Evolutionary conservation across 2,888 invertebrate species (phyloP).

Genomic region (Rhabditoides inermis): DNA sequence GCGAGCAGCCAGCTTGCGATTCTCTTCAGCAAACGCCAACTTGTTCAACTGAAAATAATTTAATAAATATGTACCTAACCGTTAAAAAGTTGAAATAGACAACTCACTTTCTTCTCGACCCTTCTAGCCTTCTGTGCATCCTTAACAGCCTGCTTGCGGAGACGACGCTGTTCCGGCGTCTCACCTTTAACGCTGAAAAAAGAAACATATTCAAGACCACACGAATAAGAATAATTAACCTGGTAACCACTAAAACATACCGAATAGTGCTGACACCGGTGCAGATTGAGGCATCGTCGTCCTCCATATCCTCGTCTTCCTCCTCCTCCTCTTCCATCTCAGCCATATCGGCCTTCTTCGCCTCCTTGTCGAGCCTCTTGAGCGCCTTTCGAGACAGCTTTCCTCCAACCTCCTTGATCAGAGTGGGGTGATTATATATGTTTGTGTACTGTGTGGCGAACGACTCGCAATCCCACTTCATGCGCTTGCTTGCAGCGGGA

Average conservation of each 20-base stretch:
- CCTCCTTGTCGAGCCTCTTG: constrained; percentile 33
- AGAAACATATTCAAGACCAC: background rate
- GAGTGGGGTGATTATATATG: constrained; percentile 80
- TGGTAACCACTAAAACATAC: background rate
- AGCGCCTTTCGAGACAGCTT: constrained; percentile 32
- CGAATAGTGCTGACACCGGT: constrained; percentile 17
- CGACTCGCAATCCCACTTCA: constrained; percentile 50
- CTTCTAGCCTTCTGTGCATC: constrained; percentile 62
- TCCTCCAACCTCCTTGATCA: constrained; percentile 61
- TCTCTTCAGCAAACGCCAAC: constrained; percentile 27
- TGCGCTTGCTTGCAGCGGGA: constrained; percentile 20
- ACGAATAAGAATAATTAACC: constrained; percentile 3
- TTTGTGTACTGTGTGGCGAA: constrained; percentile 71
- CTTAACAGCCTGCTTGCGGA: constrained; percentile 71
- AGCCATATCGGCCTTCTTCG: constrained; percentile 33
- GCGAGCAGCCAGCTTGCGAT: too few species aligned
- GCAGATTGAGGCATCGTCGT: constrained; percentile 10
- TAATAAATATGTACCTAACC: too few species aligned
- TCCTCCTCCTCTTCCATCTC: constrained; percentile 17
- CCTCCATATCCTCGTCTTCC: constrained; percentile 18
- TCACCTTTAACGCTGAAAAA: constrained; percentile 65
- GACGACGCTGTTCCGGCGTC: constrained; percentile 70
- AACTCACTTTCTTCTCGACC: constrained; percentile 39
- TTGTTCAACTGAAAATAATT: too few species aligned
- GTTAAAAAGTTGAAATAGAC: too few species aligned